Evolutionary conservation across 2,888 invertebrate genomes (phyloP).

Genomic region (Ecliptopera silaceata): DNA sequence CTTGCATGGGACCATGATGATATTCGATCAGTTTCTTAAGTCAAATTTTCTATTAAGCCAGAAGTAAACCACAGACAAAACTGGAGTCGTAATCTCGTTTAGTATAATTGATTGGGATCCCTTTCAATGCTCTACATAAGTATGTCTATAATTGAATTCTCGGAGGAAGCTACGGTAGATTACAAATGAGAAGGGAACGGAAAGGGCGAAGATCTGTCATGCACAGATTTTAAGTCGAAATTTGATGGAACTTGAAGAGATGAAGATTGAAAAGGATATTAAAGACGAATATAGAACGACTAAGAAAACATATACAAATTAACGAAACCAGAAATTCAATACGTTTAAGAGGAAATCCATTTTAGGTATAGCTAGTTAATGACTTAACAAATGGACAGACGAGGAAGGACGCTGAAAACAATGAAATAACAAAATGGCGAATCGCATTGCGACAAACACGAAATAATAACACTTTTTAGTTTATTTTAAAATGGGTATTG

Average conservation of each 20-base stretch:
- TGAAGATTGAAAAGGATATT: conserved; percentile 4
- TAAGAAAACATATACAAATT: neutral
- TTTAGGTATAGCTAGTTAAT: conserved; percentile 6
- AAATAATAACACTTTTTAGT: neutral
- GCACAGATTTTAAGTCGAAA: conserved; percentile 10
- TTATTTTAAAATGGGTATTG: too few species aligned
- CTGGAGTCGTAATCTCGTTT: too few species aligned
- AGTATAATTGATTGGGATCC: too few species aligned
- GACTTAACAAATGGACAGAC: conserved; percentile 17
- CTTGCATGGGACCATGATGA: too few species aligned
- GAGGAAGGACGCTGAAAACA: conserved; percentile 28
- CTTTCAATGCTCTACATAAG: neutral
- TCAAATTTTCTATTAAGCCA: too few species aligned
- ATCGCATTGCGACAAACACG: conserved; percentile 12
- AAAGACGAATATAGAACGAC: neutral
- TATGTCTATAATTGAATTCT: conserved; percentile 30
- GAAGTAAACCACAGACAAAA: too few species aligned
- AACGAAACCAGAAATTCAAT: neutral
- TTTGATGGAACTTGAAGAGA: conserved; percentile 3
- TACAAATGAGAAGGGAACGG: conserved; percentile 18
- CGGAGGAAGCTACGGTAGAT: conserved; percentile 22
- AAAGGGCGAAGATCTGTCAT: conserved; percentile 15
- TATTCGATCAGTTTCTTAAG: too few species aligned
- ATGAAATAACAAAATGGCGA: conserved; percentile 20
- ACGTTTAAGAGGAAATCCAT: conserved; percentile 12